phyloP scores from a whole-genome alignment of 2,888 invertebrate genomes.

The Allacma fusca region DNA sequence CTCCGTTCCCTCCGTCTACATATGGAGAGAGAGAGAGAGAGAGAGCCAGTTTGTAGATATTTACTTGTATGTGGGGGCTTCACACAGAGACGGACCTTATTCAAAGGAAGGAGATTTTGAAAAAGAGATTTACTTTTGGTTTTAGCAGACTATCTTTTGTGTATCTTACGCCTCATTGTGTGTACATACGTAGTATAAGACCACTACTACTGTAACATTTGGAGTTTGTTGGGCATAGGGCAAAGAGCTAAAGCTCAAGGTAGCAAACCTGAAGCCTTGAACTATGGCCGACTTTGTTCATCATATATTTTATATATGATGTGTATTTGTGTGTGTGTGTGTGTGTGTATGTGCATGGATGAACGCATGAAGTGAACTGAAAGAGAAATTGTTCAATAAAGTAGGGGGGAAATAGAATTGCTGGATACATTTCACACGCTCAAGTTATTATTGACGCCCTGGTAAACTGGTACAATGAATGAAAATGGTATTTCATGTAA shows the following conservation, averaged over 20 bases:
- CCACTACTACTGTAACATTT: not conserved
- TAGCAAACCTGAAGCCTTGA: constrained; percentile 8
- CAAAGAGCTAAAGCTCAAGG: constrained; percentile 44
- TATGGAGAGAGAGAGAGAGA: too few relatives aligned
- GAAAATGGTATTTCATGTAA: constrained; percentile 41
- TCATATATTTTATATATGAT: not conserved
- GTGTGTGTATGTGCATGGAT: constrained; percentile 19
- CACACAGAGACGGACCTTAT: not conserved
- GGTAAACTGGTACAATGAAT: constrained; percentile 48
- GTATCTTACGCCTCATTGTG: not conserved
- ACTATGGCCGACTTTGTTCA: constrained; percentile 2
- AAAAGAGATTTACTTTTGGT: constrained; percentile 29
- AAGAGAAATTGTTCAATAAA: constrained; percentile 49
- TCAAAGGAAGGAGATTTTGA: constrained; percentile 33
- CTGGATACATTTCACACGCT: constrained; percentile 55
- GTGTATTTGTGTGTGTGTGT: constrained; percentile 30
- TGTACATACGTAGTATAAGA: not conserved
- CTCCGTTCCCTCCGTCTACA: not conserved
- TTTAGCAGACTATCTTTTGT: constrained; percentile 16
- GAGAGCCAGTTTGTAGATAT: not conserved
- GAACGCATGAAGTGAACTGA: constrained; percentile 37
- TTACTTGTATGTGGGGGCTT: constrained; percentile 8
- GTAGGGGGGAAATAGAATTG: constrained; percentile 42
- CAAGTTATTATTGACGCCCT: constrained; percentile 46
- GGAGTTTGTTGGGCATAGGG: constrained; percentile 25